These are phyloP conservation scores for Chironex yamaguchii DNA, from an alignment of 30 jellyfish, hydroid and myxozoan species.

Conservation along the genomic window DNA sequence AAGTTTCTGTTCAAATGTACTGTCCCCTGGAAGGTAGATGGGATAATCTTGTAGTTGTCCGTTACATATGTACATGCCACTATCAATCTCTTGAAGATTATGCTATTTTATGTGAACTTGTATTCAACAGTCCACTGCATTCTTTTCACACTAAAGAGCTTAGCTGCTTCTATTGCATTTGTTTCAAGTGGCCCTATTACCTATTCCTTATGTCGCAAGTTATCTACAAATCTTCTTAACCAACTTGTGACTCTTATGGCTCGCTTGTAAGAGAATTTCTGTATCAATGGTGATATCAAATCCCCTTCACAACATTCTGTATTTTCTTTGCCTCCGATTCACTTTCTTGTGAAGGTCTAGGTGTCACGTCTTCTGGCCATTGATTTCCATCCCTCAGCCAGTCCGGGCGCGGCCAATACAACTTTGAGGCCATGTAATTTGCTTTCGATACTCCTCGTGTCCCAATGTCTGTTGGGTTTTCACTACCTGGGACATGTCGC, in stretches of 20 bases:
- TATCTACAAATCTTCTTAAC: conserved; percentile 26
- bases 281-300: no score
- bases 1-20: neutral
- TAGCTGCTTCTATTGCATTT: conserved; percentile 23
- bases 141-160: neutral
- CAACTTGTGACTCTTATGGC: neutral
- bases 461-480: neutral
- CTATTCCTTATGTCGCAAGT: conserved; percentile 30
- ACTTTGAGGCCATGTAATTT: neutral
- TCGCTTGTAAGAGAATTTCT: neutral
- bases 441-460: neutral
- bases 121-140: neutral
- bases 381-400: neutral
- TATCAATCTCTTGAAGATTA: conserved; percentile 2
- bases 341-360: neutral
- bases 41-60: conserved; percentile 51
- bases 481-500: neutral
- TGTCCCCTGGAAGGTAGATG: conserved; percentile 18
- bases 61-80: conserved; percentile 11
- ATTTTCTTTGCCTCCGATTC: neutral
- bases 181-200: no score
- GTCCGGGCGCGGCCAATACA: neutral
- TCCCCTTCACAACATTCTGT: neutral
- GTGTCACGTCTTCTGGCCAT: neutral
- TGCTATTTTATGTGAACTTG: neutral